phyloP scores from a whole-genome alignment of 2,888 invertebrate species.

The Eupithecia exiguata region DNA sequence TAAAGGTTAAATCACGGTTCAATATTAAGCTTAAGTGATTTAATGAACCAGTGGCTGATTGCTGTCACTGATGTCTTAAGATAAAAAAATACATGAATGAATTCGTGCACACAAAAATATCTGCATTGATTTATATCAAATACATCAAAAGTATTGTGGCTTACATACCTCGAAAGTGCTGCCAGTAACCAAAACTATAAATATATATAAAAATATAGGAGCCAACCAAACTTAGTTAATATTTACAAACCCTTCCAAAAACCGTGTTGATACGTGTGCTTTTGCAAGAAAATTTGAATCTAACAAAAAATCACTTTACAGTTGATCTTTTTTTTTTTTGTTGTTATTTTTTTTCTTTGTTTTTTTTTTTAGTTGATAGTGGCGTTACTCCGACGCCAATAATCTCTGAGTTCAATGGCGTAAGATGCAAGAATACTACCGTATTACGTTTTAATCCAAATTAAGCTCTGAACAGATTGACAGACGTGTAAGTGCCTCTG shows the following conservation, averaged over 20 bases:
- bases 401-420: conserved; percentile 66
- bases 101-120: background rate
- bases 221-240: background rate
- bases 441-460: conserved; percentile 82
- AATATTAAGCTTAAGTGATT: conserved; percentile 1
- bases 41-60: conserved; percentile 14
- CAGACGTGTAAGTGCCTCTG: conserved; percentile 76
- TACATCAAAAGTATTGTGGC: conserved; percentile 70
- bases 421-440: conserved; percentile 75
- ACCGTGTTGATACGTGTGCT: background rate
- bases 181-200: background rate
- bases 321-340: background rate
- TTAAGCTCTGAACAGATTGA: conserved; percentile 73
- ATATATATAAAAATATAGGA: background rate
- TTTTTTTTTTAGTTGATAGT: too few relatives aligned
- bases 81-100: conserved; percentile 5
- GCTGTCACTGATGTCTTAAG: conserved; percentile 36
- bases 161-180: background rate
- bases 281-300: background rate
- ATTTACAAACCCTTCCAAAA: background rate
- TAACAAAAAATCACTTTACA: background rate
- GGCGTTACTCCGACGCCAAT: background rate
- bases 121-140: conserved; percentile 1
- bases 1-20: conserved; percentile 7
- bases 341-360: too few relatives aligned